phyloP scores from a whole-genome alignment of 2,113 vertebrate species.

The Protobothrops flavoviridis region DNA sequence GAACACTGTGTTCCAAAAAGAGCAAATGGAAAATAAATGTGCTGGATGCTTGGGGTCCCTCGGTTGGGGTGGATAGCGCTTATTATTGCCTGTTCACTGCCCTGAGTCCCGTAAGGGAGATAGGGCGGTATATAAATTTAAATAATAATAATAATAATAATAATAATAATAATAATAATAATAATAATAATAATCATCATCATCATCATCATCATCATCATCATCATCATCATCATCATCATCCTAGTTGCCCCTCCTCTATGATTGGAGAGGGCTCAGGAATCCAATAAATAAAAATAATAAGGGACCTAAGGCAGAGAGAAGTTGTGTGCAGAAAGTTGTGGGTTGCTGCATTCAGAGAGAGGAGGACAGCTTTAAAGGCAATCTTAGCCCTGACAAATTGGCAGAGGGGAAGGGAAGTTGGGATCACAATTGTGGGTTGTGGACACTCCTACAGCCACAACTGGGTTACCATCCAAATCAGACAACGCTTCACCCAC shows the following conservation, averaged over 20 bases:
- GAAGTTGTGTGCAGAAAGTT: not conserved
- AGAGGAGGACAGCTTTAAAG: not conserved
- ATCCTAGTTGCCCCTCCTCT: not conserved
- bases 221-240: no score
- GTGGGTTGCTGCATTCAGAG: not conserved
- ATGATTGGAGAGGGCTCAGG: not conserved
- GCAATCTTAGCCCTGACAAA: not conserved
- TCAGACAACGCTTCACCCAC: not conserved
- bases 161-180: no score
- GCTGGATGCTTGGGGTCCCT: not conserved
- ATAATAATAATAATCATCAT: no score
- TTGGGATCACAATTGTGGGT: not conserved
- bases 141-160: no score
- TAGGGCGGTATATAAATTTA: no score
- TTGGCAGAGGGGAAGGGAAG: not conserved
- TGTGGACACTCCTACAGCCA: not conserved
- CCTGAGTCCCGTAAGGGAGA: no score
- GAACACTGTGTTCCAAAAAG: not conserved
- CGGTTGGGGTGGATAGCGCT: no score
- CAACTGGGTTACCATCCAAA: not conserved
- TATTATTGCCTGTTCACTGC: no score
- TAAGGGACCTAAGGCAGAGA: not conserved
- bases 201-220: no score
- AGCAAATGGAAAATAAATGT: not conserved
- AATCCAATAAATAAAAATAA: not conserved